These are phyloP conservation scores for Vidua chalybeata DNA, from an alignment of 2,113 vertebrate species.

Conservation along the genomic window DNA sequence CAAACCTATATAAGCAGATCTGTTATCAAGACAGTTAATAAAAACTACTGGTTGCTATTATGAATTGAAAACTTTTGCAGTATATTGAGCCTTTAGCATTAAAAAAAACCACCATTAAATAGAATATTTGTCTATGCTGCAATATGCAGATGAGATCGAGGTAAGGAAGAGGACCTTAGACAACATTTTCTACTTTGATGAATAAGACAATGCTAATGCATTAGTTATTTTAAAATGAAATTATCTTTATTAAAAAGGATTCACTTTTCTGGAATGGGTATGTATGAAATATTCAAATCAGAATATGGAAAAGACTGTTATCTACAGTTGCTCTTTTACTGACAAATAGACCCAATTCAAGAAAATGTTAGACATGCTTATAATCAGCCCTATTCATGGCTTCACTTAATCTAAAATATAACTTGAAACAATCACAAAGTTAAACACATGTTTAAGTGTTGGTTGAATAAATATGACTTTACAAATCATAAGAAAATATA, in stretches of 20 bases:
- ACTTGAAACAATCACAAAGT: not conserved
- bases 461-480: not conserved
- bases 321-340: not conserved
- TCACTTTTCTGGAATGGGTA: not conserved
- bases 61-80: not conserved
- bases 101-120: not conserved
- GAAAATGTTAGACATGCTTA: not conserved
- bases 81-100: not conserved
- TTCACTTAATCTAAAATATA: not conserved
- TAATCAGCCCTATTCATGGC: not conserved
- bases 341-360: not conserved
- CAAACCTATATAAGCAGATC: not conserved
- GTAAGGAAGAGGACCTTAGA: not conserved
- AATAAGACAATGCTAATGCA: not conserved
- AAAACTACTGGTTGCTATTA: not conserved
- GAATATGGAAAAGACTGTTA: not conserved
- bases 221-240: constrained; percentile 13
- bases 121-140: not conserved
- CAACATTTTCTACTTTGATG: constrained; percentile 12
- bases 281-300: constrained; percentile 1
- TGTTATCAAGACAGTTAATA: not conserved
- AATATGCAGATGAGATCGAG: not conserved
- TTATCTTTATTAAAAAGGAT: not conserved
- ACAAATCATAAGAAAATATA: not conserved
- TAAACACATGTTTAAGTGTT: constrained; percentile 26